Conservation (phyloP, 2,888 invertebrate species). For the Calliopum simillimum region DNA sequence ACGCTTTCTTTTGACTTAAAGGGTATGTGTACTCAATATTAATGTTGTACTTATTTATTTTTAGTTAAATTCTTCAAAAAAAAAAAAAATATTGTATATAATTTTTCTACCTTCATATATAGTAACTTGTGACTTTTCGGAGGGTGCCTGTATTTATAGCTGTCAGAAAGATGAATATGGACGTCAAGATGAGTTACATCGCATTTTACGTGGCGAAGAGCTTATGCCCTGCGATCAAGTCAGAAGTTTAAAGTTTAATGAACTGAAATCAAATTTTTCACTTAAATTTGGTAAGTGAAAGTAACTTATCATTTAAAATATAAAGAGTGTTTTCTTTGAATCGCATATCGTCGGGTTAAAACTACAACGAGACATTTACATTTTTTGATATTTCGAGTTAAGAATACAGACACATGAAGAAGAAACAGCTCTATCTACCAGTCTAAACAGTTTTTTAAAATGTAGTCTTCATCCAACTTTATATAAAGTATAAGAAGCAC, state of each 20-base stretch:
- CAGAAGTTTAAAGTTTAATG: neutral
- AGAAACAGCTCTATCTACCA: too few relatives aligned
- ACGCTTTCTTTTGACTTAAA: conserved; percentile 52
- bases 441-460: too few relatives aligned
- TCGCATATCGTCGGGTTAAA: too few relatives aligned
- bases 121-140: conserved; percentile 64
- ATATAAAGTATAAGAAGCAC: too few relatives aligned
- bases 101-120: conserved; percentile 42
- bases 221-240: conserved; percentile 42
- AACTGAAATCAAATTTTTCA: neutral
- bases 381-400: too few relatives aligned
- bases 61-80: neutral
- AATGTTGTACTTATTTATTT: neutral
- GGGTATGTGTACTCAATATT: conserved; percentile 53
- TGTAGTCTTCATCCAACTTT: too few relatives aligned
- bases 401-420: too few relatives aligned
- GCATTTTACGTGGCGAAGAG: conserved; percentile 52
- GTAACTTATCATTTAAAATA: too few relatives aligned
- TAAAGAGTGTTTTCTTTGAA: too few relatives aligned
- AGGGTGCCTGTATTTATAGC: conserved; percentile 66
- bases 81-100: too few relatives aligned
- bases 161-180: conserved; percentile 56
- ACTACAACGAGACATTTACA: too few relatives aligned
- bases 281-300: too few relatives aligned
- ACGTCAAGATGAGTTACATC: conserved; percentile 54